A percentile compares a stretch with the other conserved stretches of the same genome.
Evolutionary conservation across 1,140 invertebrate genomes (phyloP).

Genomic region (Hesperophylax magnus): DNA sequence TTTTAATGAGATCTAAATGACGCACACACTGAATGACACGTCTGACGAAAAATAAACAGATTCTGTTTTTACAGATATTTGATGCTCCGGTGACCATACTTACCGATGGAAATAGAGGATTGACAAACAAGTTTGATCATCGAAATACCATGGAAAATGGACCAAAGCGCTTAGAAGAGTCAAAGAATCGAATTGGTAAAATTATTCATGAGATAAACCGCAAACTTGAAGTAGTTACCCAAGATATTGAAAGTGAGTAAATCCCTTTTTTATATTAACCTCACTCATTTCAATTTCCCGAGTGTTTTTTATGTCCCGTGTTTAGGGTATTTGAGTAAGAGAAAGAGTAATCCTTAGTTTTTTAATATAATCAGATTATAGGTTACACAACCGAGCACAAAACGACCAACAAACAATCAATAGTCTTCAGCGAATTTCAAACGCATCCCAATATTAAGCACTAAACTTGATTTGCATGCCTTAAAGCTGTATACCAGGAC

Average conservation of each 20-base stretch:
- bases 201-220: slow-evolving; percentile 7
- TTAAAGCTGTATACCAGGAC: neutral
- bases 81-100: slow-evolving; percentile 1
- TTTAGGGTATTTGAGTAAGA: neutral
- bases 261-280: neutral
- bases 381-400: too few species aligned
- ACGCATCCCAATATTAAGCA: too few species aligned
- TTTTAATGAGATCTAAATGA: neutral
- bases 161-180: neutral
- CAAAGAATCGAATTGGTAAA: neutral
- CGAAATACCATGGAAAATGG: neutral
- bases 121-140: neutral
- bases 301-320: neutral
- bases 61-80: neutral
- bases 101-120: neutral
- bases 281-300: neutral
- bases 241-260: neutral
- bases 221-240: neutral
- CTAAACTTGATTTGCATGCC: too few species aligned
- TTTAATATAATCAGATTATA: neutral
- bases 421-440: too few species aligned
- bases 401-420: too few species aligned
- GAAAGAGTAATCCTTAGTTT: neutral
- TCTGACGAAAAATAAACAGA: neutral
- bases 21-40: neutral